Percentiles rank a stretch among this genome's conserved stretches.
Conservation (phyloP, 2,888 invertebrate species). For the Notodonta ziczac region DNA sequence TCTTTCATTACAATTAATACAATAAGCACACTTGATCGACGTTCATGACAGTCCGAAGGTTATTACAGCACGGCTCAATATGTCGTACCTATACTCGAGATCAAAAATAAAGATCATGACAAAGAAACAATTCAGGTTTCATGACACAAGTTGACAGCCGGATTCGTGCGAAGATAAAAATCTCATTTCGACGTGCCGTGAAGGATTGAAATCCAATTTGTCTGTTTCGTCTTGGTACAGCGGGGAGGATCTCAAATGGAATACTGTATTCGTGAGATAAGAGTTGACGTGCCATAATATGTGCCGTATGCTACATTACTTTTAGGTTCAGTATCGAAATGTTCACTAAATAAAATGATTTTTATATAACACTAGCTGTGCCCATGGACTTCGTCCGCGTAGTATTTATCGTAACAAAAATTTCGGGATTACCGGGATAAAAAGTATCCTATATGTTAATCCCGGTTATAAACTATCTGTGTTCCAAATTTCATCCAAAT, state of each 20-base stretch:
- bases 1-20: neutral
- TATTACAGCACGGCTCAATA: neutral
- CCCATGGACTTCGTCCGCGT: too few relatives aligned
- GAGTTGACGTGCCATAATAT: neutral
- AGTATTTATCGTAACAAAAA: too few relatives aligned
- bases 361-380: too few relatives aligned
- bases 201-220: conserved; percentile 1
- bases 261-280: neutral
- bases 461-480: too few relatives aligned
- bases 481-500: too few relatives aligned
- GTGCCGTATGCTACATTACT: too few relatives aligned
- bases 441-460: too few relatives aligned
- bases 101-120: neutral
- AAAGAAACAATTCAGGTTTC: neutral
- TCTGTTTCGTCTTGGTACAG: neutral
- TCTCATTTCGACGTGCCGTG: neutral
- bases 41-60: neutral
- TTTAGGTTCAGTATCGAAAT: too few relatives aligned
- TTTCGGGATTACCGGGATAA: too few relatives aligned
- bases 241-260: neutral
- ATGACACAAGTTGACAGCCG: neutral
- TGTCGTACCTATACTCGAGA: neutral
- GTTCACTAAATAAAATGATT: too few relatives aligned
- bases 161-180: neutral
- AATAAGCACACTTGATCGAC: neutral